Base-by-base conservation (phyloP, 2,888 invertebrate species). In the Aspidiotus destructor region DNA sequence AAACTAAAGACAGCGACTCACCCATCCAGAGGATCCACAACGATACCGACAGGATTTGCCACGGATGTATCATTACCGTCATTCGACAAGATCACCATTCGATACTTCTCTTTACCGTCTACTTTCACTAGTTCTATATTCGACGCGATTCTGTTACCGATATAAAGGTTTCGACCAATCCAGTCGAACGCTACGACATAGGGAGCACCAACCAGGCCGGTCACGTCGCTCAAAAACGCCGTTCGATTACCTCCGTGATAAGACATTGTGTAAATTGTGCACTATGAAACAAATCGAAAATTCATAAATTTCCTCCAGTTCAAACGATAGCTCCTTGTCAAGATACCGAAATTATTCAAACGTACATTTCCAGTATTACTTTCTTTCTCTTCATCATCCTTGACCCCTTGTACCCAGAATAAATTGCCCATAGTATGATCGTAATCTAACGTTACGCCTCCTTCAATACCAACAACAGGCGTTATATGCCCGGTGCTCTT, bases 141-240 rank as follows among this genome's bases (percentile, higher is more conserved):
- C 68, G 92, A 90, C 1, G 93, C 91, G 3, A 86, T 82, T 52
- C 88, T 84, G 75, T 96, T 97, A 41, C 92, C 94, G 77, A 97
- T 87, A 77, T 89, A 97, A 48, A 99, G 78, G 79, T 98, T 99
- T 68, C 95, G 82, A 6, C 97, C 96, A 28, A 97, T 81, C 97
- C 98, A 98, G 77, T 99, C 98, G 75, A 96, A 91, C 0, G 97
- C 96, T 54, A 99, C 84, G 0, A 91, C 85, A 48, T 90, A 89
- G 0, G 96, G 92, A 0, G 93, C 88, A 0, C 96, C 94, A 9
- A 94, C 88, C 61, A 95, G 84, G n/a, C 95, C 92, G 1, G 85
- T 83, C 74, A 90, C 89, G 7, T 81, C 77, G n/a, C 88, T 87
- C 8, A 93, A 82, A 77, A 94, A 89, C 74, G 88, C 87, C 0